Evolutionary conservation across 2,113 vertebrate species (phyloP).

Genomic region (Hippolais icterina): DNA sequence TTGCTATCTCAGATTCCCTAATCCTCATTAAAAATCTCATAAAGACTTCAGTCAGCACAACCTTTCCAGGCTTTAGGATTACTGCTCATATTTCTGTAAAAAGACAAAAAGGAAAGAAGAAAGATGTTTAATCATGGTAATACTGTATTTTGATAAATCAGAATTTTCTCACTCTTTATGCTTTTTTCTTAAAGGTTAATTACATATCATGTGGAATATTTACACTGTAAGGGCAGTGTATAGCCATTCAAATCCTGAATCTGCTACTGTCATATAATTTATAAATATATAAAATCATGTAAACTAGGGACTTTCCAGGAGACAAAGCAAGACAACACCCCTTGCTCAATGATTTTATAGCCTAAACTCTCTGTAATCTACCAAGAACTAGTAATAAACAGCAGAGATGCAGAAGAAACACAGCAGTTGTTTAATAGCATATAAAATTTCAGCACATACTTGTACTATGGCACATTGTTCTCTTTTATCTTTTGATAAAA

Average conservation of each 20-base stretch:
- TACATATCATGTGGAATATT: background rate
- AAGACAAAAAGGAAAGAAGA: background rate
- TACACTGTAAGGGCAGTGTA: background rate
- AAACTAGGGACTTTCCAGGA: background rate
- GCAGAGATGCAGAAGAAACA: background rate
- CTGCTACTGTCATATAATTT: background rate
- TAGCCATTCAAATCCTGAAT: background rate
- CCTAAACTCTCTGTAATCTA: background rate
- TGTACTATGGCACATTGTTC: background rate
- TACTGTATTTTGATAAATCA: background rate
- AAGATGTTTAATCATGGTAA: background rate
- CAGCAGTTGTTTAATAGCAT: background rate
- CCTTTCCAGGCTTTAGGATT: background rate
- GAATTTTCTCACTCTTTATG: background rate
- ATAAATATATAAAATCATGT: background rate
- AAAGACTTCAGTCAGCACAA: background rate
- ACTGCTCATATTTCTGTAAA: background rate
- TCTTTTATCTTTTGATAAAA: slow-evolving; percentile 17
- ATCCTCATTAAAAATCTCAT: slow-evolving; percentile 18
- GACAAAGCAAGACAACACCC: background rate
- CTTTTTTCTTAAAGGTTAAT: background rate
- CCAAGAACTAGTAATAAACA: background rate
- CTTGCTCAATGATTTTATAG: background rate
- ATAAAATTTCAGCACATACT: background rate
- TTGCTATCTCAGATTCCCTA: slow-evolving; percentile 5